These are phyloP conservation scores for Acipenser oxyrinchus DNA, from an alignment of 2,797 vertebrate species.

Conservation along the genomic window DNA sequence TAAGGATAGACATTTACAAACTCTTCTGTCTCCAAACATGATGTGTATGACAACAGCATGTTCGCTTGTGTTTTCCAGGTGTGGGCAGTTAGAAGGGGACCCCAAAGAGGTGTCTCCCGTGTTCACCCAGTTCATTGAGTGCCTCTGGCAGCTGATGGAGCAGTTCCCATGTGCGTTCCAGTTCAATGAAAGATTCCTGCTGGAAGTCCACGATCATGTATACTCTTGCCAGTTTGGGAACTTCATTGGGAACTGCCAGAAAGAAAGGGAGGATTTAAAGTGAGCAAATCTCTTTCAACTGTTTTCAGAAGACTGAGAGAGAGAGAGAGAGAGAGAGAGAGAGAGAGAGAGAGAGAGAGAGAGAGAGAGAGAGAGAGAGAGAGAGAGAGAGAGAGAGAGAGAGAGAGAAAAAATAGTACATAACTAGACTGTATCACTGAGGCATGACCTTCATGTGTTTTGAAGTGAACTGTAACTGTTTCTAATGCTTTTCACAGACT, in stretches of 20 bases:
- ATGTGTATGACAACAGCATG: too few species aligned
- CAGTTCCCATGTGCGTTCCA: constrained; percentile 69
- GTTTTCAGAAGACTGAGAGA: too few species aligned
- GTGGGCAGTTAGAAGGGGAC: constrained; percentile 65
- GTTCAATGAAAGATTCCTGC: constrained; percentile 61
- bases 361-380: too few species aligned
- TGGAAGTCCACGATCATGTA: constrained; percentile 66
- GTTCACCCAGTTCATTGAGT: constrained; percentile 71
- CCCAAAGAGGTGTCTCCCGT: constrained; percentile 68
- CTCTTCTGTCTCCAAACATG: not conserved
- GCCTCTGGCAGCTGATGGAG: constrained; percentile 71
- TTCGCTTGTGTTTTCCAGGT: constrained; percentile 38
- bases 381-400: too few species aligned
- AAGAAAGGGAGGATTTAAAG: constrained; percentile 60
- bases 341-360: too few species aligned
- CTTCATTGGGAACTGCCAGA: constrained; percentile 70
- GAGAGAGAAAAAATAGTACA: too few species aligned
- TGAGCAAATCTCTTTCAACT: constrained; percentile 32
- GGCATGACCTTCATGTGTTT: too few species aligned
- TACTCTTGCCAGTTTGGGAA: constrained; percentile 74
- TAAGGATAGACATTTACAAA: not conserved
- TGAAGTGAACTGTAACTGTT: not conserved
- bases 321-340: too few species aligned
- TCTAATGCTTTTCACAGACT: constrained; percentile 40
- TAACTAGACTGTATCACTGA: too few species aligned